Percentiles rank a stretch among this genome's conserved stretches.
These are phyloP conservation scores for Rousettus leschenaultii DNA, from an alignment of 2,113 vertebrate genomes.

Conservation along the genomic window DNA sequence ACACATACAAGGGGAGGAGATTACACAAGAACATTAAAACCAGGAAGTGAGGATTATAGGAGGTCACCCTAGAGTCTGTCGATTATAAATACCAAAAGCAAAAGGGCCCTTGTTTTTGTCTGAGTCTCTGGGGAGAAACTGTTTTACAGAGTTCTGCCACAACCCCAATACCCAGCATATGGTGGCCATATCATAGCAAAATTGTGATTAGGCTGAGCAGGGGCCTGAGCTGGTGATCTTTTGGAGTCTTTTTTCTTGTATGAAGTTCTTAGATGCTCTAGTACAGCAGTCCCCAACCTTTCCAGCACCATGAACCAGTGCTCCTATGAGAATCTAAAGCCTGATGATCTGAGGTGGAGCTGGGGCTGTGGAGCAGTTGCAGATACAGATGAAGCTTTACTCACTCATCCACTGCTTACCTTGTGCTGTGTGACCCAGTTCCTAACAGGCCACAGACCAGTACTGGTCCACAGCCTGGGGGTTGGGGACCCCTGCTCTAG, in stretches of 20 bases:
- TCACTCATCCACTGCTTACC: no score
- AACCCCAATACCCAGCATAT: background rate
- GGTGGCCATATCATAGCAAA: background rate
- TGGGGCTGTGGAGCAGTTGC: no score
- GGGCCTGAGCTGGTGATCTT: background rate
- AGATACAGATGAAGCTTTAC: no score
- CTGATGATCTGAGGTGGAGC: no score
- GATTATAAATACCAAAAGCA: background rate
- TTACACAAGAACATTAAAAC: background rate
- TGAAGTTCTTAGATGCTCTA: background rate
- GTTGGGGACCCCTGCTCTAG: background rate
- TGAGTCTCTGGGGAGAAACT: background rate
- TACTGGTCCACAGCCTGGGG: no score
- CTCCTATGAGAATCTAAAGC: no score
- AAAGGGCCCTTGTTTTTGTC: background rate
- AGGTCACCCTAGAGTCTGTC: background rate
- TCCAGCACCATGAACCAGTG: no score
- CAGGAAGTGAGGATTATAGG: background rate
- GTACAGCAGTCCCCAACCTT: background rate
- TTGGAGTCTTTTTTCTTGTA: background rate
- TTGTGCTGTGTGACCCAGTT: no score
- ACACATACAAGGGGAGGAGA: background rate
- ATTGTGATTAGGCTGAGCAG: background rate
- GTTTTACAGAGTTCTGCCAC: background rate
- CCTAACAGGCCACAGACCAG: no score